Evolutionary conservation across 2,888 invertebrate species (phyloP), one percentile per base, ranked within the genome.

Genomic region (Flexamia atlantica): DNA sequence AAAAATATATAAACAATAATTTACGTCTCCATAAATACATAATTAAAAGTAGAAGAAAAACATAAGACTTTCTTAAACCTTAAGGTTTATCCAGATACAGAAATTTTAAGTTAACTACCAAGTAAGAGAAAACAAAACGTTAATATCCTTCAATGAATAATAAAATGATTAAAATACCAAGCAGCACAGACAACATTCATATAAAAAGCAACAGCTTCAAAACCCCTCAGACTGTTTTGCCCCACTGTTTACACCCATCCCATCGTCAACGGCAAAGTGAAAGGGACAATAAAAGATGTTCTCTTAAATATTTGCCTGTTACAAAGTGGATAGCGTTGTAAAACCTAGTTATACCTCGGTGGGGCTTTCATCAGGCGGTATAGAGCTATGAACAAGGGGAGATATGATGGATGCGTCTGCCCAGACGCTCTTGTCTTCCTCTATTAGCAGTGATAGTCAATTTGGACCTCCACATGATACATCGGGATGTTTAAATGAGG

Each of bases 281-380:
- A 79, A 79, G 28, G 32, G 79, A 79, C 79, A 79, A 79, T 79
- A 79, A 79, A 79, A 79, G 79, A 79, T 79, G 79, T 50, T 79
- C 57, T 76, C 50, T 76, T 76, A 79, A 79, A 79, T 57, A 79
- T 79, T 79, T 79, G 79, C 28, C 50, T 50, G 57, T 28, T 25
- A 79, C 76, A 76, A 79, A 79, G 79, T 79, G 79, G 79, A 79
- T 79, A 79, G 79, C 57, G 79, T 57, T 79, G 79, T 79, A 79
- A 57, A 28, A 30, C 20, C 32, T n/a, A 76, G 79, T 79, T 50
- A 79, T 30, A 20, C 79, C 36, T 32, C 23, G 3, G 14, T 5
- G 12, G 5, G 57, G 23, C 79, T 79, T 79, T 79, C 79, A 79
- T 79, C 79, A 76, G 76, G 23, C 10, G 2, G n/a, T 28, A 76